A percentile compares a stretch with the other conserved stretches of the same genome.
These are phyloP conservation scores for Pseudolaguvia tuberculata DNA, from an alignment of 2,113 vertebrate genomes.

Conservation along the genomic window DNA sequence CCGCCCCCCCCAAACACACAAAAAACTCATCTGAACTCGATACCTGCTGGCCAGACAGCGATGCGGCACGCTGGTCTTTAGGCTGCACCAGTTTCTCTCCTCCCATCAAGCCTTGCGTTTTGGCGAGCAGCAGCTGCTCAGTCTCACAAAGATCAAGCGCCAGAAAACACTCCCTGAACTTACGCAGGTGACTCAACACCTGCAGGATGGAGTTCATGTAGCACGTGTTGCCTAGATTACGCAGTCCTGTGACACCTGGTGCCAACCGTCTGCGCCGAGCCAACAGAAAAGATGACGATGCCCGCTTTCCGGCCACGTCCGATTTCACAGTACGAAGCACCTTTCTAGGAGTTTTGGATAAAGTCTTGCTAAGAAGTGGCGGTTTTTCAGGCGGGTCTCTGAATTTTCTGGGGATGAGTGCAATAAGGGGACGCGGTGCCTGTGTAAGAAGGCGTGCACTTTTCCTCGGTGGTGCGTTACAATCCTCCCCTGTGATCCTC, in stretches of 20 bases:
- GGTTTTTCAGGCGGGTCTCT: conserved; percentile 70
- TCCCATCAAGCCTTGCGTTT: conserved; percentile 70
- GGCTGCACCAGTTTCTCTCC: conserved; percentile 84
- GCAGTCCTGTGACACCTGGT: conserved; percentile 90
- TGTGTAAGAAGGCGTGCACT: conserved; percentile 88
- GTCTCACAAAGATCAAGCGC: conserved; percentile 92
- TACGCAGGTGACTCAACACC: conserved; percentile 97
- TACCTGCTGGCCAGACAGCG: conserved; percentile 35
- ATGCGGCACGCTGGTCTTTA: conserved; percentile 83
- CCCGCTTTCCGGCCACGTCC: conserved; percentile 55
- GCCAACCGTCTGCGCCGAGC: conserved; percentile 74
- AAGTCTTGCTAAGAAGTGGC: conserved; percentile 49
- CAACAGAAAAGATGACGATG: conserved; percentile 65
- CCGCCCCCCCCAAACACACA: not conserved
- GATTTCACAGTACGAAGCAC: conserved; percentile 49
- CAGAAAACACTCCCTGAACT: conserved; percentile 97
- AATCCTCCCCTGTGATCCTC: conserved; percentile 85
- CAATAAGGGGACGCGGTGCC: conserved; percentile 70
- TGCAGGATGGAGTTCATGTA: conserved; percentile 99
- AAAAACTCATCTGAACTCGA: not conserved
- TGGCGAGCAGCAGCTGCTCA: conserved; percentile 83
- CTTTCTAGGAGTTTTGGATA: conserved; percentile 56
- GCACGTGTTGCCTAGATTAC: conserved; percentile 96
- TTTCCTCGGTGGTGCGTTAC: conserved; percentile 86
- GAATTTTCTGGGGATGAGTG: conserved; percentile 79